phyloP scores from a whole-genome alignment of 2,888 invertebrate genomes.

The Athalia rosae region DNA sequence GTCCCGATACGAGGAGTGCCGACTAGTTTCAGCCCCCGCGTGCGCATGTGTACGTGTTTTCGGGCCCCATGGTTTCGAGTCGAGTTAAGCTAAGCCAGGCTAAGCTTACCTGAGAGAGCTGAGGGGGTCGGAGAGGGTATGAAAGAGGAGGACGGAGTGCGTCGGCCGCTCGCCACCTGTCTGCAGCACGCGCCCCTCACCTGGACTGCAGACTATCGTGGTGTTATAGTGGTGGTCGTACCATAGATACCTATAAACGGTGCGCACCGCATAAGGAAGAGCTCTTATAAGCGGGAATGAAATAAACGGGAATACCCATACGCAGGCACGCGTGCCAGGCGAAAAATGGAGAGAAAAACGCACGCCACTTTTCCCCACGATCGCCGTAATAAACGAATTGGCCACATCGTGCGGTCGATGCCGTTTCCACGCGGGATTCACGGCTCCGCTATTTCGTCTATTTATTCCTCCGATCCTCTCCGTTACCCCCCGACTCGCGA shows the following conservation, averaged over 20 bases:
- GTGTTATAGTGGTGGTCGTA: too few relatives aligned
- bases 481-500: neutral
- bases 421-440: neutral
- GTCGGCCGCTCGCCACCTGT: conserved; percentile 67
- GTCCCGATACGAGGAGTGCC: conserved; percentile 10
- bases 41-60: neutral
- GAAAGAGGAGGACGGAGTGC: conserved; percentile 40
- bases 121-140: conserved; percentile 14
- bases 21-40: neutral
- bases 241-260: too few relatives aligned
- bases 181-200: conserved; percentile 68
- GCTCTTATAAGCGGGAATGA: too few relatives aligned
- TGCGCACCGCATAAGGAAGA: too few relatives aligned
- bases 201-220: conserved; percentile 54
- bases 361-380: conserved; percentile 41
- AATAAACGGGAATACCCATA: too few relatives aligned
- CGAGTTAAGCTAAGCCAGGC: too few relatives aligned
- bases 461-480: neutral
- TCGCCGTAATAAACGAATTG: conserved; percentile 45
- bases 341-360: neutral
- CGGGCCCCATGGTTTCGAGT: too few relatives aligned
- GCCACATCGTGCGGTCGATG: conserved; percentile 38
- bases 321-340: too few relatives aligned
- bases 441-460: neutral
- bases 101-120: too few relatives aligned